These are phyloP conservation scores for Eulithis prunata DNA, from an alignment of 2,888 invertebrate genomes.

Conservation along the genomic window DNA sequence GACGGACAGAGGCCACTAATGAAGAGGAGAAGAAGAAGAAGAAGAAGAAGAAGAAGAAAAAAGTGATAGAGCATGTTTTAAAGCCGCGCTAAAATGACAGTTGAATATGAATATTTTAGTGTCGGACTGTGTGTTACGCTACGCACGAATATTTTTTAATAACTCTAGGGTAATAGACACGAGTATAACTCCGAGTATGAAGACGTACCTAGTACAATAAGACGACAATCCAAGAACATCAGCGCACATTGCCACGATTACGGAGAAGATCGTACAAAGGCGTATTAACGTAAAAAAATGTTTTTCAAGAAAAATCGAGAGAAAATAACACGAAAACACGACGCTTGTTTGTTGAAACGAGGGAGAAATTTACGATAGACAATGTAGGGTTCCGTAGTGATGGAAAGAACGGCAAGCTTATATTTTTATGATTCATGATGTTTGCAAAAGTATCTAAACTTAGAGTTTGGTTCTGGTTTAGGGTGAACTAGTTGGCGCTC, in stretches of 20 bases:
- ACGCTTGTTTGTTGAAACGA: slow-evolving; percentile 43
- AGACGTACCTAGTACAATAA: slow-evolving; percentile 24
- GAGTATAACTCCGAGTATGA: not conserved
- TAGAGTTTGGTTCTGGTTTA: too few species aligned
- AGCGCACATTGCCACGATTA: slow-evolving; percentile 40
- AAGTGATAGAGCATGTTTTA: too few species aligned
- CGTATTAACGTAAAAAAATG: slow-evolving; percentile 40
- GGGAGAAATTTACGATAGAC: slow-evolving; percentile 38
- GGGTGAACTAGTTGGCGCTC: too few species aligned
- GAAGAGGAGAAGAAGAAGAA: too few species aligned
- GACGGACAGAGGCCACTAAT: too few species aligned
- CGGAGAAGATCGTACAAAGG: slow-evolving; percentile 46
- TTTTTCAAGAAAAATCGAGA: slow-evolving; percentile 41
- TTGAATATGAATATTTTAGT: too few species aligned
- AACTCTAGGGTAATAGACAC: too few species aligned
- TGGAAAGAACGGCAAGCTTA: slow-evolving; percentile 2
- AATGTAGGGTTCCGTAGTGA: slow-evolving; percentile 31
- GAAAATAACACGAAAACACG: slow-evolving; percentile 44
- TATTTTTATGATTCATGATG: not conserved
- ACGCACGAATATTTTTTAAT: too few species aligned
- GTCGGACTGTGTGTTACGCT: too few species aligned
- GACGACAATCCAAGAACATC: slow-evolving; percentile 34
- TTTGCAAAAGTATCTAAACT: not conserved
- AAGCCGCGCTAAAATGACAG: too few species aligned
- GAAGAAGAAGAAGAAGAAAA: too few species aligned